Percentiles rank a stretch among this genome's conserved stretches.
Conservation (phyloP, 2,797 vertebrate genomes). For the Pteronotus mesoamericanus region DNA sequence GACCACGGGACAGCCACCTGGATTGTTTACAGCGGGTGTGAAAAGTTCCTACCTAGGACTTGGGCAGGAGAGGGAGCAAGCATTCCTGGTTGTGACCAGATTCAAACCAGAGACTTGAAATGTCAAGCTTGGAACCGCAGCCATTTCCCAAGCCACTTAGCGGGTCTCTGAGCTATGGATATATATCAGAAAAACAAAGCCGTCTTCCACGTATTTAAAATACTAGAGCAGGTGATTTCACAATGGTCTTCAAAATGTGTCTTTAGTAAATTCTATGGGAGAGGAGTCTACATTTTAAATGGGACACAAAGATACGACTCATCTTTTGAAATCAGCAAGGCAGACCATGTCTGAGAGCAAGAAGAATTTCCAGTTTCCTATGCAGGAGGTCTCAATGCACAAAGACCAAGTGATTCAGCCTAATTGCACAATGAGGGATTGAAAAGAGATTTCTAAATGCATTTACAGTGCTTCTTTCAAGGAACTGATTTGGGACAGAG, state of each 20-base stretch:
- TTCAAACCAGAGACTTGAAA: conserved; percentile 6
- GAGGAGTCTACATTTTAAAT: neutral
- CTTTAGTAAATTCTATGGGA: neutral
- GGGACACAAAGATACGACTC: neutral
- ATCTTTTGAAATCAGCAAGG: conserved; percentile 24
- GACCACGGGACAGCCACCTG: neutral
- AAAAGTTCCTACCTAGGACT: neutral
- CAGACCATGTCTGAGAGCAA: neutral
- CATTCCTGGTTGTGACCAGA: neutral
- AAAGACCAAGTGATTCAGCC: neutral
- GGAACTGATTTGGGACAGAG: neutral
- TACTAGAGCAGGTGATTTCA: neutral
- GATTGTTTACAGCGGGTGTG: neutral
- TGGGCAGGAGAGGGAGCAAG: neutral
- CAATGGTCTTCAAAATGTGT: neutral
- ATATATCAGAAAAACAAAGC: neutral
- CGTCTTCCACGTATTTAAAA: neutral
- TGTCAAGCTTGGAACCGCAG: neutral
- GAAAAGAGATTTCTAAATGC: neutral
- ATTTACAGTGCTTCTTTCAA: conserved; percentile 4
- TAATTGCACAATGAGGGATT: neutral
- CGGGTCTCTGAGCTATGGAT: neutral
- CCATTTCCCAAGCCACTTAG: neutral
- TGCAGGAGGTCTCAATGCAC: neutral
- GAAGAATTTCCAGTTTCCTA: neutral